Percentiles rank a stretch among this genome's conserved stretches.
Conservation (phyloP, 2,888 invertebrate genomes). For the Chalcis sispes region DNA sequence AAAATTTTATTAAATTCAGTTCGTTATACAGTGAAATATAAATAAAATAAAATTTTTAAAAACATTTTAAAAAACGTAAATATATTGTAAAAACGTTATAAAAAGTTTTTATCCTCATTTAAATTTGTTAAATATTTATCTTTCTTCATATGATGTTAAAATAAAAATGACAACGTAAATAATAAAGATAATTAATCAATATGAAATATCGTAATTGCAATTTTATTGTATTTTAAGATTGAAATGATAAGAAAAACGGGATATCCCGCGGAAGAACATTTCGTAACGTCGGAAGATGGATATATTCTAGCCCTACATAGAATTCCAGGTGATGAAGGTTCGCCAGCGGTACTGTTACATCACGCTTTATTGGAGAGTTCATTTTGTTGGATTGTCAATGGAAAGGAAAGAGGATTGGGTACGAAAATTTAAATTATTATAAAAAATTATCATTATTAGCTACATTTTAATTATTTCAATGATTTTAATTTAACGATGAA, state of each 20-base stretch:
- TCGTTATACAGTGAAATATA: no score
- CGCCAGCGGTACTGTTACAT: slow-evolving; percentile 83
- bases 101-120: not conserved
- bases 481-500: no score
- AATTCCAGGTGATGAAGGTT: slow-evolving; percentile 81
- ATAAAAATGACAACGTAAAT: no score
- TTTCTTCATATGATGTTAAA: no score
- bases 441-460: not conserved
- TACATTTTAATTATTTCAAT: not conserved
- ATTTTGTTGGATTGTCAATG: slow-evolving; percentile 86
- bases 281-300: slow-evolving; percentile 87
- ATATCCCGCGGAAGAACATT: slow-evolving; percentile 84
- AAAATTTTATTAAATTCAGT: no score
- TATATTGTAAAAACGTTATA: not conserved
- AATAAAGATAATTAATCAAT: no score
- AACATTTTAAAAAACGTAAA: no score
- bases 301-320: slow-evolving; percentile 89
- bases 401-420: slow-evolving; percentile 81
- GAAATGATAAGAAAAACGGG: slow-evolving; percentile 79
- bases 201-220: no score
- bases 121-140: not conserved
- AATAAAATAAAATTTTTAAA: no score
- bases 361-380: slow-evolving; percentile 90
- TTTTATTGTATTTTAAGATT: slow-evolving; percentile 69
- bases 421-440: slow-evolving; percentile 49